Conservation (phyloP, 2,113 vertebrate species). For the Hoplias malabaricus region DNA sequence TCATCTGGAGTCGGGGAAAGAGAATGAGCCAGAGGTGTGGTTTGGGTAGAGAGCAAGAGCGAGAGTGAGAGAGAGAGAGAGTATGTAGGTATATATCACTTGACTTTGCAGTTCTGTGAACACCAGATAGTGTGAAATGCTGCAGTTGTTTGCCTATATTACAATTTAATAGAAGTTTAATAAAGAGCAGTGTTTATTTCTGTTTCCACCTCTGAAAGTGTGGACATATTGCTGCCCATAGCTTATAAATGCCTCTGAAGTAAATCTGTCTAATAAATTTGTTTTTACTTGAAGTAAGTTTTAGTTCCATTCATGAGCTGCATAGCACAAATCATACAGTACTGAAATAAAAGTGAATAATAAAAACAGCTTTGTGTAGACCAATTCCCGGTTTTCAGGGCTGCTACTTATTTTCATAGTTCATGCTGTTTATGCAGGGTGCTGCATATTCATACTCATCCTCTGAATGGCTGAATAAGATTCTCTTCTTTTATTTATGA, state of each 20-base stretch:
- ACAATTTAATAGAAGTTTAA: neutral
- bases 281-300: neutral
- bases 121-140: neutral
- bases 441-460: too few relatives aligned
- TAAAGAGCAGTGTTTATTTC: neutral
- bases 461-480: too few relatives aligned
- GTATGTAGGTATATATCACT: conserved; percentile 1
- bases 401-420: too few relatives aligned
- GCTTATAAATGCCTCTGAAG: neutral
- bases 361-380: too few relatives aligned
- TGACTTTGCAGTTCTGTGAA: neutral
- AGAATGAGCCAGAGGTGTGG: neutral
- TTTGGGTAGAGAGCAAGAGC: neutral
- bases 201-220: neutral
- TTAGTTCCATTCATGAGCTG: neutral
- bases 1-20: conserved; percentile 38
- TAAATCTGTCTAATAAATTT: too few relatives aligned
- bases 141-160: neutral
- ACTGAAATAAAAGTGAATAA: too few relatives aligned
- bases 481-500: too few relatives aligned
- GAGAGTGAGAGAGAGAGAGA: neutral
- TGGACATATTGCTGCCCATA: neutral
- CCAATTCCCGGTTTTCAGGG: too few relatives aligned
- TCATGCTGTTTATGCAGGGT: too few relatives aligned
- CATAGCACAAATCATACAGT: too few relatives aligned